phyloP scores from a whole-genome alignment of 2,797 vertebrate genomes.

The Danio jaintianensis region DNA sequence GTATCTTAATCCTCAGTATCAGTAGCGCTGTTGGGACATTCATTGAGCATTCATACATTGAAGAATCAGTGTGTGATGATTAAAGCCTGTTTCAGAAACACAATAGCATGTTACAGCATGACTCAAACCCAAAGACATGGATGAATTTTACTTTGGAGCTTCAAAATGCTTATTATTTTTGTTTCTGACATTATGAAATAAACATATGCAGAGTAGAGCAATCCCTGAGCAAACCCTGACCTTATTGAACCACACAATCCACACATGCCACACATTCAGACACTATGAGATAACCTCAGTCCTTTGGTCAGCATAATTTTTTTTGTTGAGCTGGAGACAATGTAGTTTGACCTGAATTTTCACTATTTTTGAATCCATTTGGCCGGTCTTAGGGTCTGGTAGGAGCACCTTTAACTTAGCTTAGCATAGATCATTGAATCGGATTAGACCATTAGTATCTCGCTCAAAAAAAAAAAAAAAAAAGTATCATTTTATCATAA shows the following conservation, averaged over 20 bases:
- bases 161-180: neutral
- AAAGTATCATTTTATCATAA: no score
- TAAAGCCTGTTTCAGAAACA: slow-evolving; percentile 6
- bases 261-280: neutral
- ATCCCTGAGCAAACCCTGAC: slow-evolving; percentile 1
- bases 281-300: neutral
- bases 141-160: neutral
- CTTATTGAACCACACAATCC: slow-evolving; percentile 4
- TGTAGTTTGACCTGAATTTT: no score
- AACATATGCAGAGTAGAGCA: neutral
- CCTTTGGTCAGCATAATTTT: neutral
- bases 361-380: no score
- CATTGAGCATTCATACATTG: neutral
- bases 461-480: no score
- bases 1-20: no score
- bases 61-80: neutral
- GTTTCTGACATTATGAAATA: neutral
- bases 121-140: neutral
- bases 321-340: neutral
- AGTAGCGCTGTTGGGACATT: no score
- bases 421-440: no score
- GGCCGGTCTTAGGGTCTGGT: no score
- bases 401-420: no score
- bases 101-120: neutral
- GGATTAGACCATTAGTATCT: no score